Conservation (phyloP, 2,113 vertebrate genomes). For the Mustelus asterias region DNA sequence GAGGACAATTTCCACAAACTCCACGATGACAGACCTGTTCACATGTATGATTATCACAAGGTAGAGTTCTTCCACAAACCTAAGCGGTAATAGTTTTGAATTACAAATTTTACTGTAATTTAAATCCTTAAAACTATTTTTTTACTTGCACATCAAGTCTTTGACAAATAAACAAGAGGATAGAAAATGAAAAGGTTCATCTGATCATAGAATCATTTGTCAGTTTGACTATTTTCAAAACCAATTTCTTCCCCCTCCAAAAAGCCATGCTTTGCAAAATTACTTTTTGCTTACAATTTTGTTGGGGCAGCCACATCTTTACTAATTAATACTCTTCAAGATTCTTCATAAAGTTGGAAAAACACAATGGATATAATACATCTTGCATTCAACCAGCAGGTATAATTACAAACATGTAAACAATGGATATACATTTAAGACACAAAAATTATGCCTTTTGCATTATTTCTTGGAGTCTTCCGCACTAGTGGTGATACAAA, state of each 20-base stretch:
- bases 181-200: not conserved
- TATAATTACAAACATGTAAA: not conserved
- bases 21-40: conserved; percentile 76
- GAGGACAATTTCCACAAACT: conserved; percentile 81
- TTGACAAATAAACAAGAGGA: not conserved
- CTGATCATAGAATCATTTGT: not conserved
- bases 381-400: not conserved
- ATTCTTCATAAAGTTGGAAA: not conserved
- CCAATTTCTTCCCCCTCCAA: not conserved
- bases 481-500: not conserved
- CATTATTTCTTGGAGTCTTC: not conserved
- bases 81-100: conserved; percentile 44
- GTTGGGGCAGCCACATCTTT: not conserved
- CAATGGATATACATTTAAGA: not conserved
- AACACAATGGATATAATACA: not conserved
- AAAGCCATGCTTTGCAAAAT: not conserved
- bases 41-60: conserved; percentile 89
- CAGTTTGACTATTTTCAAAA: not conserved
- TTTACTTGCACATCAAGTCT: no score
- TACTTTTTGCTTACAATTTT: not conserved
- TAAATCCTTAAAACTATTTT: not conserved
- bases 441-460: not conserved
- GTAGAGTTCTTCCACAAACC: conserved; percentile 71
- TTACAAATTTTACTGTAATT: not conserved
- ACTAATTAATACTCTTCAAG: not conserved